Base-by-base conservation (phyloP, 2,797 vertebrate genomes). In the Tragelaphus eurycerus region DNA sequence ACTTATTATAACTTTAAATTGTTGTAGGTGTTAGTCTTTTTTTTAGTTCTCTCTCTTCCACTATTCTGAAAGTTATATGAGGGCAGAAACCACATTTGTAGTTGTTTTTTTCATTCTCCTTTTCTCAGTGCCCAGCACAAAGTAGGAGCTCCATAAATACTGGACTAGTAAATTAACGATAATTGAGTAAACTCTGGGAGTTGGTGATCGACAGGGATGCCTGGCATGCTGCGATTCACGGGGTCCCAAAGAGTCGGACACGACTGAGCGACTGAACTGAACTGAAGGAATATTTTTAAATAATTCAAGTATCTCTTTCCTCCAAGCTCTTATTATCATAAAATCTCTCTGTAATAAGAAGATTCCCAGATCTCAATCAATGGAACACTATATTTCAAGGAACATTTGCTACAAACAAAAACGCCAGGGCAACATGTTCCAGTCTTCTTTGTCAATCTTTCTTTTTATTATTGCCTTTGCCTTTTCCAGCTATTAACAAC, bases 1-100 rank as follows among this genome's bases (percentile, higher is more conserved):
- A 93, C 29, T 93, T 96, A 86, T 25, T 90, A 95, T 64, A 55
- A 96, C 12, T 91, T 96, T 62, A 93, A 96, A 82, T 94, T 88
- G 7, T 46, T 57, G 25, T 84, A 84, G 34, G 43, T 94, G 46
- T 89, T 48, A 46, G 12, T 43, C 71, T 87, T 83, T 87, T 29
- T 84, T 84, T 19, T 2, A 11, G 16, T 92, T 92, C 12, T 95
- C 19, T 92, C 5, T 92, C 5, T 13, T 8, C 57, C 27, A 74
- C 38, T 96, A 21, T 84, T 94, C 6, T 95, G 31, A 97, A 96
- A 94, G 23, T 62, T 86, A 7, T 15, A 74, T 31, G 31, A 60
- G 9, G 59, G 59, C 12, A 90, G n/a, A 93, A 96, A 87, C 23
- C 23, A 48, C 82, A 31, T 54, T 96, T 82, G 43, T 92, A 23